Evolutionary conservation across 1,140 invertebrate species (phyloP), one percentile per base, ranked within the genome.

Genomic region (Drosophila obscura): DNA sequence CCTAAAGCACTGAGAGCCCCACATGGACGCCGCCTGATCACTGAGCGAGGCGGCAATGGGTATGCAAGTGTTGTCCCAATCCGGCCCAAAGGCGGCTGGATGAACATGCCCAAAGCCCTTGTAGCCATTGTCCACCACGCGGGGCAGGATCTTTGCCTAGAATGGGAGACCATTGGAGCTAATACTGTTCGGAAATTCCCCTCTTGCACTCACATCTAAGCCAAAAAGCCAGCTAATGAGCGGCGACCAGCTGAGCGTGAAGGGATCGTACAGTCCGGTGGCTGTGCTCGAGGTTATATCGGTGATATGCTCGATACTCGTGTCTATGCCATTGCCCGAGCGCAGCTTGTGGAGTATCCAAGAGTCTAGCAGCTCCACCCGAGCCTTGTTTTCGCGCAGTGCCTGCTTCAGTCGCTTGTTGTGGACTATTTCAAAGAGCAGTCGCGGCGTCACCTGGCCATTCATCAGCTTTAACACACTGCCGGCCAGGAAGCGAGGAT

Each of bases 181-280:
- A 28, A 31, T 26, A 43, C 6, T 1, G 5, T 81, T 98, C 94
- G 48, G 93, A 49, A 7, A 11, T 13, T 8, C 2, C n/a, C 0
- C 19, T 13, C 7, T 5, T 5, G 7, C 0, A 98, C 94, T 45
- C 96, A 91, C 67, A 93, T 93, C 73, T 94, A 94, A 5, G 95
- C 94, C 94, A 95, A 95, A 90, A 0, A 90, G 15, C 15, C 49
- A 61, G 28, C 73, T 67, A 5, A 75, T 58, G 0, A 92, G 52
- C 5, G 82, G 59, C 77, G 24, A 95, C 95, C 97, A 97, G 97
- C 62, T 94, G 83, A 93, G 96, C 93, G 95, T 95, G 88, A 98
- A 99, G 0, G 98, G 98, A 92, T 99, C 98, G 92, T 95, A 99
- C 44, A 99, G 93, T 5, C 97, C 98, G 0, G 98, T 98, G 0